Base-by-base conservation (phyloP, 2,888 invertebrate genomes). In the Syritta pipiens region DNA sequence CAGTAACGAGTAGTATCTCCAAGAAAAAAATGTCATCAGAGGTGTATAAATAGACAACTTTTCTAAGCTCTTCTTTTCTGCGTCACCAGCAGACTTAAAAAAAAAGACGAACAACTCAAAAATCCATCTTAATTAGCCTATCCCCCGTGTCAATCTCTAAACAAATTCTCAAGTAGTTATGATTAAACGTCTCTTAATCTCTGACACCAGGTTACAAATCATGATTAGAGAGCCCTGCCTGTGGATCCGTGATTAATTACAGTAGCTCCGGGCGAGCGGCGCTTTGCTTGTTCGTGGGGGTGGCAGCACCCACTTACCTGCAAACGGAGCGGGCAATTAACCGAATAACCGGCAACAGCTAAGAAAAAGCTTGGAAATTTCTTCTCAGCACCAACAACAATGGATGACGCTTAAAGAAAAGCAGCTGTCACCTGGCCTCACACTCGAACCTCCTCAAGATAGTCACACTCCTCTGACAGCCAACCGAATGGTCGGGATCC, bases 321-420 rank as follows among this genome's bases (percentile, higher is more conserved):
- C 71, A 53, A 71, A 65, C 37, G 44, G 6, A 65, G 51, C 32
- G 40, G 26, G 24, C 30, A 44, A 44, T 6, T 12, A 9, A 14
- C 12, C 4, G 14, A 22, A 2, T 14, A 48, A 32, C 20, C 6
- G 6, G 12, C 49, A 19, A 55, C 40, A 35, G 42, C 62, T 46
- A 35, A 57, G 12, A 30, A 20, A 77, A 71, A 71, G 77, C 77
- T 67, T 26, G 28, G 40, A 60, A 35, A 65, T 65, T 71, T 55
- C 48, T 17, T 46, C 37, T 37, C 20, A 42, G 51, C 57, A 59
- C 53, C 71, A 46, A 77, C 63, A 71, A 65, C 46, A 77, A 71
- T 77, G 77, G 77, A 77, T 71, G 77, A 71, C 71, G 67, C 65
- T 67, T 30, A 19, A 20, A 35, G 12, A 14, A 46, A 32, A 24